Base-by-base conservation (phyloP, 2,888 invertebrate species). In the Heliconius hortense region DNA sequence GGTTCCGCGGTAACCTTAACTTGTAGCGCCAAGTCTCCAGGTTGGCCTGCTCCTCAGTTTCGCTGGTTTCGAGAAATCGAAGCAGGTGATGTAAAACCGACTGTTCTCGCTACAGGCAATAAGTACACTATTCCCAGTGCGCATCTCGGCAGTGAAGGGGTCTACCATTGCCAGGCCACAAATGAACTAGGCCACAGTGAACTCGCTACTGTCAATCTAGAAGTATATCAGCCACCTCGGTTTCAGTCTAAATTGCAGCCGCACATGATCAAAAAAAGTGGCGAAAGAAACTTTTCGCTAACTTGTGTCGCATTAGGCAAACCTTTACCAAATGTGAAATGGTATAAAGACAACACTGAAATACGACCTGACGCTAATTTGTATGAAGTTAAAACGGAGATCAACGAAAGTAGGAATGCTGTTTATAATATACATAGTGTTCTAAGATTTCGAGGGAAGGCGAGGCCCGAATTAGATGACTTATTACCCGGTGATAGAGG, bases 11-110 rank as follows among this genome's bases (percentile, higher is more conserved):
- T 97, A 2, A 97, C 97, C 2, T 94, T 98, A 21, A 97, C 97
- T 0, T 98, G 98, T 85, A 96, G 96, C 62, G 97, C 98, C 0
- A 96, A 96, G 80, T 98, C 98, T 0, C 97, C 98, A 0, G 98
- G 98, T n/a, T 98, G 97, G 96, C 98, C 98, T 0, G 96, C 96
- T 35, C 98, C 98, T 0, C 96, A 97, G 85, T 98, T 96, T 89
- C 95, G 97, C 76, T 98, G 98, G 98, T 97, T 97, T 95, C 95
- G 96, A 74, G 97, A 97, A 83, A 96, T 96, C 78, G 95, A 95
- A 7, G 95, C 96, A 11, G 89, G 92, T 24, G 94, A 95, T 8
- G 89, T 94, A 1, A 96, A 96, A 81, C 94, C 95, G 0, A 95
- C 95, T 64, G 96, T 97, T 5, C 90, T 97, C 1, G 96, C 97